phyloP scores from a whole-genome alignment of 2,113 vertebrate species.

The Sialia sialis region DNA sequence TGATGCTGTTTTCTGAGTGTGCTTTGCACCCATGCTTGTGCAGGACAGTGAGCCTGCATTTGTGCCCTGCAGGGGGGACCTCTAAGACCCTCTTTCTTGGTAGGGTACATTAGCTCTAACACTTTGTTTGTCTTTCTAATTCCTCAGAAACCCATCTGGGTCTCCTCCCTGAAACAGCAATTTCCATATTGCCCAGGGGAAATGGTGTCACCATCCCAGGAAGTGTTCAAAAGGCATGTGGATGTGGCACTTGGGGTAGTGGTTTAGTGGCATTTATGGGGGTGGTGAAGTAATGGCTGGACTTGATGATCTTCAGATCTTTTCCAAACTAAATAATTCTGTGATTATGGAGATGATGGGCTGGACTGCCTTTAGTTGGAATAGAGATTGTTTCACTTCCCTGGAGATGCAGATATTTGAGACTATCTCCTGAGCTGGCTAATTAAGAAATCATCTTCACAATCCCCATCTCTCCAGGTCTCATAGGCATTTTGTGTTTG shows the following conservation, averaged over 20 bases:
- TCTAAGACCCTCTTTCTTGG: background rate
- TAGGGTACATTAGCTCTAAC: background rate
- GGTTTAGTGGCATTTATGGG: background rate
- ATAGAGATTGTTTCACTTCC: background rate
- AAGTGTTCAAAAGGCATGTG: background rate
- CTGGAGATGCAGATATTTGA: background rate
- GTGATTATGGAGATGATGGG: rapidly evolving
- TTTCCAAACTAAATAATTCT: background rate
- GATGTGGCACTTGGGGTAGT: background rate
- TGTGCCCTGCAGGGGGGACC: background rate
- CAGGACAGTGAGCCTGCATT: background rate
- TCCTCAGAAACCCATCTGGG: background rate
- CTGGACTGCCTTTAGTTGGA: background rate
- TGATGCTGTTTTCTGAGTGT: background rate
- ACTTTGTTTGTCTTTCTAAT: background rate
- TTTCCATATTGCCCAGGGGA: background rate
- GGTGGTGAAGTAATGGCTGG: background rate
- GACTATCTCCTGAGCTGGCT: background rate
- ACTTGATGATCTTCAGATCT: background rate
- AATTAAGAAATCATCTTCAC: background rate
- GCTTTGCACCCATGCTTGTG: background rate
- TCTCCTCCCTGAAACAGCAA: background rate
- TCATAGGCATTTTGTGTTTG: background rate
- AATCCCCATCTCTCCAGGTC: background rate
- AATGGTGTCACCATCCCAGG: background rate